Conservation (phyloP, 2,113 vertebrate genomes). For the Tachysurus vachellii region DNA sequence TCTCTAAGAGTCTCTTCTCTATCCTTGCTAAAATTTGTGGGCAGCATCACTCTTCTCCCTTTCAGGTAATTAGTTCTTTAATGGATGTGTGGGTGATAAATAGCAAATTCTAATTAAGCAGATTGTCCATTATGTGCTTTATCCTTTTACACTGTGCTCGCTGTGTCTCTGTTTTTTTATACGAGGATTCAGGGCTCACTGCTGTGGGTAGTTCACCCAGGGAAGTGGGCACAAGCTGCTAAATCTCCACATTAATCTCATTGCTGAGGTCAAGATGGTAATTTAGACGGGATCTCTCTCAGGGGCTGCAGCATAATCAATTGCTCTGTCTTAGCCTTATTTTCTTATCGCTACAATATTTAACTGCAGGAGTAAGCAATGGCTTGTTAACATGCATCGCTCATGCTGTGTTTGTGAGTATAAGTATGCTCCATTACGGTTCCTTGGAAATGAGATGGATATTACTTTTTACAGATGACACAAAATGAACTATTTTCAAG, state of each 20-base stretch:
- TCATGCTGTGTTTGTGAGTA: slow-evolving; percentile 8
- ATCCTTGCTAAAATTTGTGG: slow-evolving; percentile 14
- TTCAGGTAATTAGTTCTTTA: slow-evolving; percentile 68
- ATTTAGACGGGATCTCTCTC: slow-evolving; percentile 44
- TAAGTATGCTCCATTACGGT: not conserved
- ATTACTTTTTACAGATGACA: slow-evolving; percentile 3
- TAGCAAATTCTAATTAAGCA: slow-evolving; percentile 51
- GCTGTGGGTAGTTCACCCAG: slow-evolving; percentile 19
- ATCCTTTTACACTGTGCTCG: not conserved
- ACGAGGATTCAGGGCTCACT: slow-evolving; percentile 1
- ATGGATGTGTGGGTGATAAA: slow-evolving; percentile 56
- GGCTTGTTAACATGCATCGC: slow-evolving; percentile 37
- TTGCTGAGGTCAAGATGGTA: slow-evolving; percentile 45
- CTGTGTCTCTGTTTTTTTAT: slow-evolving; percentile 21
- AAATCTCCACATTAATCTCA: slow-evolving; percentile 53
- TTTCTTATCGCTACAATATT: slow-evolving; percentile 46
- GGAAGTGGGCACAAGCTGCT: slow-evolving; percentile 28
- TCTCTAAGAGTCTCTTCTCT: slow-evolving; percentile 11
- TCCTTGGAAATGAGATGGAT: not conserved
- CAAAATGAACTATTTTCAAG: not conserved
- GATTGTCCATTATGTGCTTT: slow-evolving; percentile 47
- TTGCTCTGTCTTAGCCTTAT: slow-evolving; percentile 43
- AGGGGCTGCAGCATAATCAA: slow-evolving; percentile 34
- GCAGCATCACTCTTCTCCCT: slow-evolving; percentile 57
- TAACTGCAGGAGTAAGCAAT: slow-evolving; percentile 12